These are phyloP conservation scores for Microplitis deprimator DNA, from an alignment of 2,888 invertebrate genomes.

Conservation along the genomic window DNA sequence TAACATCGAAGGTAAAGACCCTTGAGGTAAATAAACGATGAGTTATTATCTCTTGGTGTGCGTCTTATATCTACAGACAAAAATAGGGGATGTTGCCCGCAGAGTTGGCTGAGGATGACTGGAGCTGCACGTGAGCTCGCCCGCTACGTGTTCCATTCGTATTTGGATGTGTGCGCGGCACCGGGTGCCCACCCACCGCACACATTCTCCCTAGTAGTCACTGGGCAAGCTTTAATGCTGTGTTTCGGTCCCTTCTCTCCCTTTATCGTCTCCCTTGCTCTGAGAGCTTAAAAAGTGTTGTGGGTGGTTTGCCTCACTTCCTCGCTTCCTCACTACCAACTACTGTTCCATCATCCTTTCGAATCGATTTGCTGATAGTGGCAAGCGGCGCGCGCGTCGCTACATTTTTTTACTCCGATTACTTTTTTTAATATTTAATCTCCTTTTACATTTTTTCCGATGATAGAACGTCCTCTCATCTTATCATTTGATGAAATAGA, in stretches of 20 bases:
- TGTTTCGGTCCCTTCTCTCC: neutral
- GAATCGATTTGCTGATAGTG: constrained; percentile 65
- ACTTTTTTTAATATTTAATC: constrained; percentile 35
- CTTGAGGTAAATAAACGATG: neutral
- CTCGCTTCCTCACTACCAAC: neutral
- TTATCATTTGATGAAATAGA: neutral
- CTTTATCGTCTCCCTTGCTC: neutral
- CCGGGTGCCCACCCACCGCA: constrained; percentile 16
- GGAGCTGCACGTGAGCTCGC: constrained; percentile 22
- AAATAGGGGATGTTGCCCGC: constrained; percentile 43
- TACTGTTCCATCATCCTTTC: constrained; percentile 51
- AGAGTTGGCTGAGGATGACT: constrained; percentile 43
- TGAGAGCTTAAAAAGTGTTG: constrained; percentile 24
- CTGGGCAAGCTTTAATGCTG: constrained; percentile 36
- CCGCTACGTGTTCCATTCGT: neutral
- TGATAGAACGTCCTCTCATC: neutral
- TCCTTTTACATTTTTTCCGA: constrained; percentile 7
- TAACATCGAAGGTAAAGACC: constrained; percentile 7
- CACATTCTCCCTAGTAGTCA: constrained; percentile 35
- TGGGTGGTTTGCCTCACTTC: constrained; percentile 9
- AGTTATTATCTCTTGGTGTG: neutral
- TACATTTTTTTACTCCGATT: constrained; percentile 46
- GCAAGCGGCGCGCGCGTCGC: constrained; percentile 63
- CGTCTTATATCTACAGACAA: neutral
- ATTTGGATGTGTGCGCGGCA: constrained; percentile 3